Conservation (phyloP, 2,888 invertebrate species). For the Acrobasis repandana region DNA sequence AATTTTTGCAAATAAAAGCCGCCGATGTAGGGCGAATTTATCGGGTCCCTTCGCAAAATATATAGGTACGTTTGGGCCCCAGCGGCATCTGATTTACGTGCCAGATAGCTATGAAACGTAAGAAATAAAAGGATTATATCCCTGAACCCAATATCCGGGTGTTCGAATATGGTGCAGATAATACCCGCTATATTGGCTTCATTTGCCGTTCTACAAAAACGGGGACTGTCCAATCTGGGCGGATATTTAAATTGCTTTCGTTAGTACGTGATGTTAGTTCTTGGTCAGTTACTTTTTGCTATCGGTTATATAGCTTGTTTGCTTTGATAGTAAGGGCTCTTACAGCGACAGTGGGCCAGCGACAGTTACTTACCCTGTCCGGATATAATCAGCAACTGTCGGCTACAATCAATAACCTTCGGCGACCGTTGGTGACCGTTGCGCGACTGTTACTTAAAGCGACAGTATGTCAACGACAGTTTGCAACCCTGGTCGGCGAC, state of each 20-base stretch:
- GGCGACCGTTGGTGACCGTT: no score
- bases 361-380: no score
- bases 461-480: no score
- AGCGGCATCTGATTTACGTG: constrained; percentile 31
- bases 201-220: constrained; percentile 11
- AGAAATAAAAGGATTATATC: constrained; percentile 33
- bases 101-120: constrained; percentile 29
- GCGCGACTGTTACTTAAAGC: no score
- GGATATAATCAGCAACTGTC: no score
- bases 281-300: background rate
- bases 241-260: constrained; percentile 17
- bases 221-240: background rate
- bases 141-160: constrained; percentile 18
- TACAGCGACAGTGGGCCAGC: no score
- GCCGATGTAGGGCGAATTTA: constrained; percentile 36
- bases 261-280: constrained; percentile 4
- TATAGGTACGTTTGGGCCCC: constrained; percentile 32
- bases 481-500: no score
- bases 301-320: no score
- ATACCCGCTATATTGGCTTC: constrained; percentile 19
- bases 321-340: no score
- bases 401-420: no score
- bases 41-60: constrained; percentile 38
- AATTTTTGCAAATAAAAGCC: constrained; percentile 40
- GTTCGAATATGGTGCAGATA: constrained; percentile 20